Evolutionary conservation across 2,113 vertebrate genomes (phyloP).

Genomic region (Atrichornis clamosus): DNA sequence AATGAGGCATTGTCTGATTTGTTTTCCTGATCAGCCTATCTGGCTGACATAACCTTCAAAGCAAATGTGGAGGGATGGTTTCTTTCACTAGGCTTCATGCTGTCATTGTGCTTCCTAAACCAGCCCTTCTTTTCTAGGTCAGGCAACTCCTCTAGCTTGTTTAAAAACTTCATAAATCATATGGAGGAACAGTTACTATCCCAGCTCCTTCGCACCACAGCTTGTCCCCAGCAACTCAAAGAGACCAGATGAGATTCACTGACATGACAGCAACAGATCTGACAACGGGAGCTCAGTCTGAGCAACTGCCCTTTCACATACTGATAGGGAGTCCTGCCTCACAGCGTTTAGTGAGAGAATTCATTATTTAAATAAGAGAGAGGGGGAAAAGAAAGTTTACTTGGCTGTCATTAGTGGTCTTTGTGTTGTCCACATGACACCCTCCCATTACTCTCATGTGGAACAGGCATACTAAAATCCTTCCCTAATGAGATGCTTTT

Average conservation of each 20-base stretch:
- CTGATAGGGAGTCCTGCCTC: not conserved
- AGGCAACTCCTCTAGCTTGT: not conserved
- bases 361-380: not conserved
- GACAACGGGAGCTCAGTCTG: not conserved
- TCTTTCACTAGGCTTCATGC: not conserved
- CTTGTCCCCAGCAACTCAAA: not conserved
- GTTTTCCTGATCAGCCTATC: not conserved
- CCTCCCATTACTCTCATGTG: not conserved
- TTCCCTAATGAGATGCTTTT: not conserved
- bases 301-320: not conserved
- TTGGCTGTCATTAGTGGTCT: not conserved
- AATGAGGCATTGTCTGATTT: slow-evolving; percentile 50
- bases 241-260: not conserved
- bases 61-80: not conserved
- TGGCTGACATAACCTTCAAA: not conserved
- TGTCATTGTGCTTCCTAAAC: not conserved
- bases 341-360: not conserved
- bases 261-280: not conserved
- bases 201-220: not conserved
- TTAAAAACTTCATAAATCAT: slow-evolving; percentile 48
- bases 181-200: not conserved
- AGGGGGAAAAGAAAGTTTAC: not conserved
- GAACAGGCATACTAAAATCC: not conserved
- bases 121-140: not conserved
- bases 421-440: not conserved